These are phyloP conservation scores for Argyrosomus regius DNA, from an alignment of 2,797 vertebrate genomes.

Conservation along the genomic window DNA sequence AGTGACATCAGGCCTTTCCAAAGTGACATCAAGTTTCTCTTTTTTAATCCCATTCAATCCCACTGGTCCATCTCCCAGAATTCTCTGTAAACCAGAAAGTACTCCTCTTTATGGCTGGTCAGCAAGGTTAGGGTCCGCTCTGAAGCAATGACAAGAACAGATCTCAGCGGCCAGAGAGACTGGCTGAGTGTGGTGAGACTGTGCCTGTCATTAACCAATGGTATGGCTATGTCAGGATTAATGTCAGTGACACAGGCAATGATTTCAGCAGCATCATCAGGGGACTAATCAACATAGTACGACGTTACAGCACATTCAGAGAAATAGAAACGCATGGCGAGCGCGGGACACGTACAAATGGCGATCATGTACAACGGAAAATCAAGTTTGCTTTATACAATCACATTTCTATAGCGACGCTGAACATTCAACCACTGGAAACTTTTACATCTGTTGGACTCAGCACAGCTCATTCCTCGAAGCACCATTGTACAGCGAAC, in stretches of 20 bases:
- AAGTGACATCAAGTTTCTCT: conserved; percentile 87
- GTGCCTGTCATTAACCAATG: conserved; percentile 55
- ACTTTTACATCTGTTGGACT: conserved; percentile 65
- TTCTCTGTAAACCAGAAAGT: conserved; percentile 75
- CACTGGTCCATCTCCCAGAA: conserved; percentile 70
- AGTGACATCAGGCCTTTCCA: conserved; percentile 88
- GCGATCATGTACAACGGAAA: conserved; percentile 63
- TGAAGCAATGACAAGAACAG: conserved; percentile 45
- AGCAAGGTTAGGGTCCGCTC: conserved; percentile 81
- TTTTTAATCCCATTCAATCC: conserved; percentile 72
- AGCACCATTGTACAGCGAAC: conserved; percentile 76
- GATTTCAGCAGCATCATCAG: conserved; percentile 82
- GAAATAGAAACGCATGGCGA: conserved; percentile 63
- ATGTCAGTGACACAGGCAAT: conserved; percentile 75
- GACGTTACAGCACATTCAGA: conserved; percentile 82
- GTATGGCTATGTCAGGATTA: conserved; percentile 65
- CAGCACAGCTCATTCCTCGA: conserved; percentile 63
- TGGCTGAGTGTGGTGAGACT: conserved; percentile 32
- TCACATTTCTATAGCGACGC: conserved; percentile 77
- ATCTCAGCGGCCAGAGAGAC: conserved; percentile 31
- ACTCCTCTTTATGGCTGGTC: conserved; percentile 73
- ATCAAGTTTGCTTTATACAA: conserved; percentile 82
- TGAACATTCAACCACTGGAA: conserved; percentile 77
- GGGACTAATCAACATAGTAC: conserved; percentile 67
- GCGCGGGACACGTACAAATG: conserved; percentile 68